Conservation (phyloP, 2,888 invertebrate genomes). For the Camptogramma bilineatum region DNA sequence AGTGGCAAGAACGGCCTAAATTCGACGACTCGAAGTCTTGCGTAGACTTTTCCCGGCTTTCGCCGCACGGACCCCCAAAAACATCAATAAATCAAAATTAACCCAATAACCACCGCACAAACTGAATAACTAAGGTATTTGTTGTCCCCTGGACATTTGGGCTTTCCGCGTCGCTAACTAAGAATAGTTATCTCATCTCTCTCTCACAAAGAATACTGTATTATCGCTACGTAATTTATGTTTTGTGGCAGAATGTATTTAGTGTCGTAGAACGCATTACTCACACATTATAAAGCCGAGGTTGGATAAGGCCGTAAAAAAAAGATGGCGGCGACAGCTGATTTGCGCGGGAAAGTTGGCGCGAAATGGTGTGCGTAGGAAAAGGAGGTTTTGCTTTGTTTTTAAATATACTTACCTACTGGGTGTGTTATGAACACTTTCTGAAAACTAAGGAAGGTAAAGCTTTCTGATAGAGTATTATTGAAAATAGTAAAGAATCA, state of each 20-base stretch:
- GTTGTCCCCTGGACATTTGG: slow-evolving; percentile 62
- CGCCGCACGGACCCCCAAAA: slow-evolving; percentile 5
- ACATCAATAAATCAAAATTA: slow-evolving; percentile 43
- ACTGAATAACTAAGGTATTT: slow-evolving; percentile 49
- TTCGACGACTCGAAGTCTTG: too few species aligned
- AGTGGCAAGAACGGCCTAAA: too few species aligned
- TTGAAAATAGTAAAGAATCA: not conserved
- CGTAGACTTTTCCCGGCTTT: too few species aligned
- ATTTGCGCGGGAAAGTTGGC: slow-evolving; percentile 66
- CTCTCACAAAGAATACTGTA: slow-evolving; percentile 47
- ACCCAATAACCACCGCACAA: slow-evolving; percentile 44
- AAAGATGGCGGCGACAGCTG: slow-evolving; percentile 73
- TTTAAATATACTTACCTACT: slow-evolving; percentile 5
- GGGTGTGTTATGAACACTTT: not conserved
- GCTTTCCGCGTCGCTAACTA: slow-evolving; percentile 74
- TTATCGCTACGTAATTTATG: slow-evolving; percentile 74
- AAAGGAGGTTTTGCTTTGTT: slow-evolving; percentile 1
- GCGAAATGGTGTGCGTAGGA: slow-evolving; percentile 19
- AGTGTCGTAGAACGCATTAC: slow-evolving; percentile 73
- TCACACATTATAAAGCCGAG: slow-evolving; percentile 84
- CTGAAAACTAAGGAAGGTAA: too few species aligned
- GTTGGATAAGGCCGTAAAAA: slow-evolving; percentile 74
- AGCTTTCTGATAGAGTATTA: too few species aligned
- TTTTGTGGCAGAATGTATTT: slow-evolving; percentile 80
- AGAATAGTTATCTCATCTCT: slow-evolving; percentile 77